Percentiles rank a stretch among this genome's conserved stretches.
Conservation (phyloP, 2,113 vertebrate species). For the Sylvilagus bachmani region DNA sequence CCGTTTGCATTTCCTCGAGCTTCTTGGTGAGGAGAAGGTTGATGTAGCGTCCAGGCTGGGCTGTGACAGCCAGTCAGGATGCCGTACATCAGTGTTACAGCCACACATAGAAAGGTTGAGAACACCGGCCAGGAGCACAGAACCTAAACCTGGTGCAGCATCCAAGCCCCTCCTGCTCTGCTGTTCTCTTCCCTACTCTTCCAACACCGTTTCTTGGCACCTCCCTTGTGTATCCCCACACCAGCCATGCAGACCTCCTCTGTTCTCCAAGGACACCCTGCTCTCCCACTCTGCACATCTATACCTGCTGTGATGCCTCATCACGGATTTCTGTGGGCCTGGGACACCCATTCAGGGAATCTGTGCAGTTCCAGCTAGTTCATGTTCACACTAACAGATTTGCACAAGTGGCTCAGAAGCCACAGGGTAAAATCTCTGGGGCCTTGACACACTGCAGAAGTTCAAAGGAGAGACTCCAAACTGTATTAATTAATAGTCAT, state of each 20-base stretch:
- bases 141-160: no score
- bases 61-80: neutral
- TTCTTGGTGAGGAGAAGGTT: neutral
- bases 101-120: neutral
- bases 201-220: neutral
- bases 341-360: neutral
- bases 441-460: neutral
- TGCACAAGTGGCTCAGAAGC: neutral
- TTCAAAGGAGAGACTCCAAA: neutral
- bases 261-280: neutral
- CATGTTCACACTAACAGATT: neutral
- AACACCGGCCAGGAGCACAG: neutral
- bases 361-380: neutral
- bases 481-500: neutral
- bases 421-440: neutral
- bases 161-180: neutral
- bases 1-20: slow-evolving; percentile 6
- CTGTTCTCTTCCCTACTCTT: neutral
- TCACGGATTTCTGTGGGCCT: neutral
- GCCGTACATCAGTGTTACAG: neutral
- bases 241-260: accelerated
- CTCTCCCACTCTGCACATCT: accelerated
- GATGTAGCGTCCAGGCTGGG: neutral
- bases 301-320: neutral
- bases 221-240: neutral